These are phyloP conservation scores for Caenorhabditis sp. DNA, from an alignment of 2,888 invertebrate genomes.

Conservation along the genomic window DNA sequence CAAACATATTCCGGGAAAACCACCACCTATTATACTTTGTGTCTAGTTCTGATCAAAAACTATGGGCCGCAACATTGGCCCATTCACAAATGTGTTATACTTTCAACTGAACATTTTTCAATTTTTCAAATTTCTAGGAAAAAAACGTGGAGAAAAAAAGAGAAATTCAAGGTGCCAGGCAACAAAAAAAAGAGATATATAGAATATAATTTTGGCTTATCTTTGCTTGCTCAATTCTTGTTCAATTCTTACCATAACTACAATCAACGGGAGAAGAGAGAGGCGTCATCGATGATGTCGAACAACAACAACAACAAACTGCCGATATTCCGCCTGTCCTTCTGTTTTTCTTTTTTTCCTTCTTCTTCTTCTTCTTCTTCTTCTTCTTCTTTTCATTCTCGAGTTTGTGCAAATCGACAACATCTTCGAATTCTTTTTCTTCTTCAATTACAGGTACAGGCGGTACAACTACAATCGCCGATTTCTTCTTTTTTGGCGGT, in stretches of 20 bases:
- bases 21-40: too few species aligned
- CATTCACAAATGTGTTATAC: too few species aligned
- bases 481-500: not conserved
- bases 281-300: conserved; percentile 8
- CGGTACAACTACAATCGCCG: not conserved
- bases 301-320: conserved; percentile 1
- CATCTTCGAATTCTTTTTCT: not conserved
- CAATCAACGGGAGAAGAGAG: conserved; percentile 11
- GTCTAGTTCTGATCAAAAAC: too few species aligned
- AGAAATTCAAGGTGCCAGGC: not conserved
- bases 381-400: too few species aligned
- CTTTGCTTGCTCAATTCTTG: not conserved
- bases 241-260: not conserved
- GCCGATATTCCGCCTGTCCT: conserved; percentile 9
- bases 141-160: too few species aligned
- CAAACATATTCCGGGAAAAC: too few species aligned
- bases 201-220: not conserved
- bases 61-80: too few species aligned
- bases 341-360: not conserved
- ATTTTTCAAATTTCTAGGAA: too few species aligned
- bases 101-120: too few species aligned
- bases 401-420: too few species aligned
- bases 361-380: conserved; percentile 15
- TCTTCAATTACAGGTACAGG: not conserved
- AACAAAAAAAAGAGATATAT: not conserved